These are phyloP conservation scores for Amphibalanus amphitrite DNA, from an alignment of 1,140 invertebrate species.

Conservation along the genomic window DNA sequence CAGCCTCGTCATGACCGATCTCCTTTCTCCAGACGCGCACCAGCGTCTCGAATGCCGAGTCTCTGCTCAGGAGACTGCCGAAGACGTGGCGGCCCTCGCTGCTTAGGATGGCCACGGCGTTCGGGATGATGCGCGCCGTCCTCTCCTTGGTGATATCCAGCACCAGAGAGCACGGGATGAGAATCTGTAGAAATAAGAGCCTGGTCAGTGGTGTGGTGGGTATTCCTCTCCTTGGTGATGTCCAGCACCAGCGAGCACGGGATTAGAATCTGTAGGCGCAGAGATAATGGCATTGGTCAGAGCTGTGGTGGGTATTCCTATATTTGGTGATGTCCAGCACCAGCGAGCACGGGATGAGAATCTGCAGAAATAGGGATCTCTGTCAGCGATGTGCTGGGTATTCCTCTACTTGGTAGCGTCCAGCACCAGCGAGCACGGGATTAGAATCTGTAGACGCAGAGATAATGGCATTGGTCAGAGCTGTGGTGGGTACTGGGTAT, in stretches of 20 bases:
- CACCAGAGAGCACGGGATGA: constrained; percentile 63
- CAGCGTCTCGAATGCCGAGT: constrained; percentile 70
- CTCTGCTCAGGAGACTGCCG: constrained; percentile 67
- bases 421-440: constrained; percentile 58
- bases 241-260: constrained; percentile 59
- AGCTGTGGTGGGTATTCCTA: no score
- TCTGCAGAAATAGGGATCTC: no score
- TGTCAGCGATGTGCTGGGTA: no score
- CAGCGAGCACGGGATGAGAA: constrained; percentile 59
- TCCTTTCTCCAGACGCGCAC: constrained; percentile 47
- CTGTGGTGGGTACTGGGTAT: no score
- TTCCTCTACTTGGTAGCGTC: constrained; percentile 68
- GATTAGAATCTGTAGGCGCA: constrained; percentile 62
- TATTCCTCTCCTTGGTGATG: constrained; percentile 67
- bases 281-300: no score
- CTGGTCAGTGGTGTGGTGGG: no score
- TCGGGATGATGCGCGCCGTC: constrained; percentile 67
- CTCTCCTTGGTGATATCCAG: constrained; percentile 65
- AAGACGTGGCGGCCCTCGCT: constrained; percentile 71
- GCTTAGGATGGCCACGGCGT: constrained; percentile 74
- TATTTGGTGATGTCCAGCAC: constrained; percentile 75
- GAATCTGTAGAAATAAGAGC: no score
- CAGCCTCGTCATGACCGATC: neutral
- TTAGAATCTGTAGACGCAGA: constrained; percentile 61
- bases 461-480: no score